phyloP scores from a whole-genome alignment of 2,797 vertebrate species.

The Aldrovandia affinis region DNA sequence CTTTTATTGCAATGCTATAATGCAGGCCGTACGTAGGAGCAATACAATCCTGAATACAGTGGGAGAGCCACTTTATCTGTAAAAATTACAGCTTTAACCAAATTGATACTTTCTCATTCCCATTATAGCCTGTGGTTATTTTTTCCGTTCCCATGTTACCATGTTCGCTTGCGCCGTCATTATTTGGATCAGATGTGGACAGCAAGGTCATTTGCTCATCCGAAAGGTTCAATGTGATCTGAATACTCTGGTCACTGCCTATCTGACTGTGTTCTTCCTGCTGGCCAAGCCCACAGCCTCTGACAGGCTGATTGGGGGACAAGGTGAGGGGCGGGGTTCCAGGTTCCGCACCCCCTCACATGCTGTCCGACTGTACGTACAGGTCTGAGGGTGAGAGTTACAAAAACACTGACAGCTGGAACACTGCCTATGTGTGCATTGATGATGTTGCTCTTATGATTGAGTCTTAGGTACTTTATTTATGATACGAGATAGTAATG shows the following conservation, averaged over 20 bases:
- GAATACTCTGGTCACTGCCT: neutral
- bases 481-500: too few species aligned
- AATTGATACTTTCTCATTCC: neutral
- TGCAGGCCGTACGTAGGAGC: neutral
- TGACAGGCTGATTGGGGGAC: too few species aligned
- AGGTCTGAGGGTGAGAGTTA: too few species aligned
- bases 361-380: too few species aligned
- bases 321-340: too few species aligned
- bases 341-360: too few species aligned
- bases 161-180: neutral
- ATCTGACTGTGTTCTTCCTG: neutral
- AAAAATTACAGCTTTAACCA: neutral
- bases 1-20: neutral
- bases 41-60: neutral
- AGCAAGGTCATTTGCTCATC: neutral
- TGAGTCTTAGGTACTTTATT: too few species aligned
- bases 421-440: too few species aligned
- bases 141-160: neutral
- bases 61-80: neutral
- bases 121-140: neutral
- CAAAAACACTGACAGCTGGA: too few species aligned
- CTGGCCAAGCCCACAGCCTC: neutral
- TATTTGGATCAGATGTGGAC: neutral
- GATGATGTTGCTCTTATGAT: too few species aligned
- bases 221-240: neutral